A percentile compares a stretch with the other conserved stretches of the same genome.
These are phyloP conservation scores for Latheticus oryzae DNA, from an alignment of 2,888 invertebrate genomes.

Conservation along the genomic window DNA sequence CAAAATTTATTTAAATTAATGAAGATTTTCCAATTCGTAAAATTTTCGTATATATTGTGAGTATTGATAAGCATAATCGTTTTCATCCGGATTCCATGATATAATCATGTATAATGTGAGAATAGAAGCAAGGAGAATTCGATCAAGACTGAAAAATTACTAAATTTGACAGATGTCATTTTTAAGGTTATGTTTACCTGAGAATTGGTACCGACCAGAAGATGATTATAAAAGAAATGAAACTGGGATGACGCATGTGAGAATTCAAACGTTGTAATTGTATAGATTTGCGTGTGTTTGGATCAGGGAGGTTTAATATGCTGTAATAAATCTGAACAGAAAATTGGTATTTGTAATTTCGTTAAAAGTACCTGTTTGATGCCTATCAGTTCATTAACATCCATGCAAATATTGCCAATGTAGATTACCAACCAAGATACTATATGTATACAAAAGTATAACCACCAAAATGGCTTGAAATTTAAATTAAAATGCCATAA, in stretches of 20 bases:
- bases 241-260: constrained; percentile 75
- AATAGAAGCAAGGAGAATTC: constrained; percentile 68
- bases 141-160: constrained; percentile 68
- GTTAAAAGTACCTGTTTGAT: constrained; percentile 67
- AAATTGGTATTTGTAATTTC: background rate
- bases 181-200: too few species aligned
- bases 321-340: constrained; percentile 68
- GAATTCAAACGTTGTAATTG: constrained; percentile 68
- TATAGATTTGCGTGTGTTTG: constrained; percentile 68
- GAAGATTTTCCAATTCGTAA: constrained; percentile 61
- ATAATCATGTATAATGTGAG: constrained; percentile 71
- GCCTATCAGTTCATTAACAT: constrained; percentile 71
- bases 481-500: constrained; percentile 70
- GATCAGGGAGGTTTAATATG: constrained; percentile 67
- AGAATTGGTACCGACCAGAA: constrained; percentile 72
- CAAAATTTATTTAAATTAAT: constrained; percentile 31
- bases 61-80: constrained; percentile 70
- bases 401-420: constrained; percentile 73
- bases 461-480: constrained; percentile 66
- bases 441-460: constrained; percentile 67
- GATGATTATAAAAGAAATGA: constrained; percentile 69
- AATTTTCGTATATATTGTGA: constrained; percentile 67
- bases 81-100: constrained; percentile 71
- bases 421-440: constrained; percentile 71
- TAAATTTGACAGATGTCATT: too few species aligned